Evolutionary conservation across 2,888 invertebrate species (phyloP).

Genomic region (Dryococelus australis): DNA sequence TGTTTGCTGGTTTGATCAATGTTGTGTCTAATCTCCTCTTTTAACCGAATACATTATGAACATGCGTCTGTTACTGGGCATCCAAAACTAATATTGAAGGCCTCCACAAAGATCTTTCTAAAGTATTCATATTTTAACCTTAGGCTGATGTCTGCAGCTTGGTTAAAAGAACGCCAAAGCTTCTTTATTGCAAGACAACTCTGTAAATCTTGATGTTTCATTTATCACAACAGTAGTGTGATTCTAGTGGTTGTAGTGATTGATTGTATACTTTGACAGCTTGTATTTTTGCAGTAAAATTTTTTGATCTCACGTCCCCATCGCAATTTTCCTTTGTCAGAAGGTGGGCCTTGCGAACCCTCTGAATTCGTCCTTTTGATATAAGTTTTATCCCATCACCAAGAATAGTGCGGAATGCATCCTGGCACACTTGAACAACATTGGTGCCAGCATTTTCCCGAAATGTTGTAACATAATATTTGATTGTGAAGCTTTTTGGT

Average conservation of each 20-base stretch:
- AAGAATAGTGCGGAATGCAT: not conserved
- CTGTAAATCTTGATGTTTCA: not conserved
- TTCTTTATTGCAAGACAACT: not conserved
- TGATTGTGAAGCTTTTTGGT: not conserved
- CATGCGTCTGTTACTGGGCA: constrained; percentile 5
- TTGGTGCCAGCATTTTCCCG: not conserved
- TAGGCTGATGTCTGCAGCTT: not conserved
- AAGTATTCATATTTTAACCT: not conserved
- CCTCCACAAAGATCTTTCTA: not conserved
- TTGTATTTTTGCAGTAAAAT: not conserved
- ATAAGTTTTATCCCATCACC: too few species aligned
- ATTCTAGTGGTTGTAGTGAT: not conserved
- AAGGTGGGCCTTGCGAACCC: too few species aligned
- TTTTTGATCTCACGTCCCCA: not conserved
- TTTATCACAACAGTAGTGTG: not conserved
- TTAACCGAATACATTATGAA: not conserved
- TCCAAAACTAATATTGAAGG: not conserved
- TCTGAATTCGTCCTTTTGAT: too few species aligned
- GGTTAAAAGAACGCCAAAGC: constrained; percentile 12
- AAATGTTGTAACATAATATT: too few species aligned
- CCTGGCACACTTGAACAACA: not conserved
- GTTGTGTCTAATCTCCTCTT: not conserved
- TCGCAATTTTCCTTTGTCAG: too few species aligned
- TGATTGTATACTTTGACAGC: not conserved
- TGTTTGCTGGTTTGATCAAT: not conserved